Percentiles rank a stretch among this genome's conserved stretches.
phyloP scores from a whole-genome alignment of 2,888 invertebrate species.

The Xanthorhoe designata region DNA sequence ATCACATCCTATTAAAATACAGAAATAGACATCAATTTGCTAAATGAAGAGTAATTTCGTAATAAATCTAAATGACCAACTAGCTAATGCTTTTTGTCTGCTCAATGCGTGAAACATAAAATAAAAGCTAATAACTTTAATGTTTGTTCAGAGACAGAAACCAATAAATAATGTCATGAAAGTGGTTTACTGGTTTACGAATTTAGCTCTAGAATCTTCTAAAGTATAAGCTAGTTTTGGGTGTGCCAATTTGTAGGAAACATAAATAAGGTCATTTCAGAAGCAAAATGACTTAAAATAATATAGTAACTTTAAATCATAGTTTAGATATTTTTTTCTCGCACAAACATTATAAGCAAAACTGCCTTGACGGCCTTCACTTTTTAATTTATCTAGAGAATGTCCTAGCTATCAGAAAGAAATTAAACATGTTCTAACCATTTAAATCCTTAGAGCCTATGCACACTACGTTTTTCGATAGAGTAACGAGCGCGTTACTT shows the following conservation, averaged over 20 bases:
- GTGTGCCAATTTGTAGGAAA: neutral
- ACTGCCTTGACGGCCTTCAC: too few relatives aligned
- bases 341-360: too few relatives aligned
- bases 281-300: too few relatives aligned
- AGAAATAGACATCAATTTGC: slow-evolving; percentile 16
- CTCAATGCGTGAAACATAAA: slow-evolving; percentile 15
- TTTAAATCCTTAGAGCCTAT: too few relatives aligned
- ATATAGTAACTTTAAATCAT: too few relatives aligned
- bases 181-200: neutral
- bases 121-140: slow-evolving; percentile 3
- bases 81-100: slow-evolving; percentile 23
- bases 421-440: too few relatives aligned
- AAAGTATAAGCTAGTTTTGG: neutral
- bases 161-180: slow-evolving; percentile 4
- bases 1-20: neutral
- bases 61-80: slow-evolving; percentile 18
- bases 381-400: too few relatives aligned
- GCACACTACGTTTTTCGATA: too few relatives aligned
- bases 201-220: neutral
- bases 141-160: slow-evolving; percentile 7
- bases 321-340: too few relatives aligned
- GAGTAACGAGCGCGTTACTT: too few relatives aligned
- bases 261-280: too few relatives aligned
- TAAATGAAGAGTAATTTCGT: slow-evolving; percentile 1
- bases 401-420: too few relatives aligned